These are phyloP conservation scores for Dione vanillae DNA, from an alignment of 2,888 invertebrate genomes.

Conservation along the genomic window DNA sequence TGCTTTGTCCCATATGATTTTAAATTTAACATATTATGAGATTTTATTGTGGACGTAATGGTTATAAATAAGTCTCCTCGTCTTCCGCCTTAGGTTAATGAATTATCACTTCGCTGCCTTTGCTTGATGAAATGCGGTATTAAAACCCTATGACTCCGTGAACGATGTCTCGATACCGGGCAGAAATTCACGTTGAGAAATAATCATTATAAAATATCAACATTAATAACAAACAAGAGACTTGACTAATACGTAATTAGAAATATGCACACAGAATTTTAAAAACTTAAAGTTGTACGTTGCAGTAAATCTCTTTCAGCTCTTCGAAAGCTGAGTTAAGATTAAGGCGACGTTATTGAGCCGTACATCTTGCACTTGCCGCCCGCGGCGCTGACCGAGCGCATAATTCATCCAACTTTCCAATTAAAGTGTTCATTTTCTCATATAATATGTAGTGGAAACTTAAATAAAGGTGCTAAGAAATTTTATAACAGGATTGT, in stretches of 20 bases:
- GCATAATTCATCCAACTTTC: slow-evolving; percentile 44
- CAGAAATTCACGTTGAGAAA: not conserved
- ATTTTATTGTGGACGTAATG: no score
- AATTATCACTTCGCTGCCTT: no score
- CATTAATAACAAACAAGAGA: no score
- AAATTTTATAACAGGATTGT: slow-evolving; percentile 14
- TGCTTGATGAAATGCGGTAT: not conserved
- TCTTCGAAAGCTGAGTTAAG: slow-evolving; percentile 62
- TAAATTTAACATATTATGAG: no score
- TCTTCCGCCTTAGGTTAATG: no score
- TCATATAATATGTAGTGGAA: slow-evolving; percentile 22
- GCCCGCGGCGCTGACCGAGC: slow-evolving; percentile 46
- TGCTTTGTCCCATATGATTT: no score
- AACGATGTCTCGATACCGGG: no score
- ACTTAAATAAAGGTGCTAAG: slow-evolving; percentile 8
- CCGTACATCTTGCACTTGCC: slow-evolving; percentile 64
- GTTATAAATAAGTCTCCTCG: no score
- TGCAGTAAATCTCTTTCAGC: slow-evolving; percentile 66
- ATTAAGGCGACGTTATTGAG: slow-evolving; percentile 72
- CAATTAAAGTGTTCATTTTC: slow-evolving; percentile 37
- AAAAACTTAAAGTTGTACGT: slow-evolving; percentile 57
- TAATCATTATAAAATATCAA: not conserved
- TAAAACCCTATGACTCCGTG: no score
- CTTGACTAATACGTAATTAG: slow-evolving; percentile 7
- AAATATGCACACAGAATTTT: slow-evolving; percentile 35